These are phyloP conservation scores for Chironomus riparius DNA, from an alignment of 2,888 invertebrate genomes.

Conservation along the genomic window DNA sequence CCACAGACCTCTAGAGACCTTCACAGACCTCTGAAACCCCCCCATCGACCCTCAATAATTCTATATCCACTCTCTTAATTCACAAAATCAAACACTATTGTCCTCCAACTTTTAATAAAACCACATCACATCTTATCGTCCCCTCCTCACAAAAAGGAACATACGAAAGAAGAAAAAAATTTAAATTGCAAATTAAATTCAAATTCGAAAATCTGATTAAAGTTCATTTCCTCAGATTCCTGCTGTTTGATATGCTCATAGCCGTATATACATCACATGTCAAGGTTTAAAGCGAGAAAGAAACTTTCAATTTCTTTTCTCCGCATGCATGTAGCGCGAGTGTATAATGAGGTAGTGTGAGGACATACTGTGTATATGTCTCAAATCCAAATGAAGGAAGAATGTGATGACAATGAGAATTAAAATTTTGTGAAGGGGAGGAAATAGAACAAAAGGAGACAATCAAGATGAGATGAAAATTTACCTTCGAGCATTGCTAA, in stretches of 20 bases:
- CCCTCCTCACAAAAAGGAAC: too few species aligned
- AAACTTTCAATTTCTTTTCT: neutral
- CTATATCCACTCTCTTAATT: too few species aligned
- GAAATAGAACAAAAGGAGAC: neutral
- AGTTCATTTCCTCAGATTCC: neutral
- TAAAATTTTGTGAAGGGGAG: too few species aligned
- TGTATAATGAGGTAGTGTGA: neutral
- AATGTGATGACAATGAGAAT: too few species aligned
- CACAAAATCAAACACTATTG: too few species aligned
- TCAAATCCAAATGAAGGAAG: too few species aligned
- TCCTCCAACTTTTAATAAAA: too few species aligned
- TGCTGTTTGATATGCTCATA: neutral
- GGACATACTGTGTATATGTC: too few species aligned
- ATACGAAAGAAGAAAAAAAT: neutral
- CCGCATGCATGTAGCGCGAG: neutral
- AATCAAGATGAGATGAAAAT: neutral
- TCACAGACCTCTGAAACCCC: too few species aligned
- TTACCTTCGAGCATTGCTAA: slow-evolving; percentile 23
- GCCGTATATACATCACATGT: neutral
- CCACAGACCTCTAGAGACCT: too few species aligned
- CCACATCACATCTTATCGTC: too few species aligned
- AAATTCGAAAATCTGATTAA: neutral
- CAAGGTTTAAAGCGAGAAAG: neutral
- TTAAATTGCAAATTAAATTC: neutral
- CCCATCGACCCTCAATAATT: too few species aligned